Conservation (phyloP, 2,888 invertebrate genomes). For the Tuberolachnus salignus region DNA sequence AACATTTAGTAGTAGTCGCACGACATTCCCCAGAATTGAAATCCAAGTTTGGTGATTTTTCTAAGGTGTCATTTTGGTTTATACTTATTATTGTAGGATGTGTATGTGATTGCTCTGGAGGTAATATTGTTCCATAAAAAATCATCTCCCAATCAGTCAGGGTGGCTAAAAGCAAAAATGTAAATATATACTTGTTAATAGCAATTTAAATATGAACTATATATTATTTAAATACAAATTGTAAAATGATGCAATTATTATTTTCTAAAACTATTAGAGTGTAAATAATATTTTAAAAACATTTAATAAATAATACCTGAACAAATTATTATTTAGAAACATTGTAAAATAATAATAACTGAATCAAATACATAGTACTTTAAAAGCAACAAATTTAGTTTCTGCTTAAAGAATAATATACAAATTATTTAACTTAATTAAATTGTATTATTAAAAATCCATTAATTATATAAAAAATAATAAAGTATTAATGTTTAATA, state of each 20-base stretch:
- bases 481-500: too few species aligned
- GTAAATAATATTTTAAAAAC: not conserved
- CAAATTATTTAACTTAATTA: too few species aligned
- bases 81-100: conserved; percentile 1
- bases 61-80: conserved; percentile 25
- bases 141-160: conserved; percentile 81
- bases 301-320: not conserved
- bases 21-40: conserved; percentile 57
- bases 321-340: not conserved
- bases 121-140: conserved; percentile 77
- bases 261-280: not conserved
- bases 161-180: conserved; percentile 60
- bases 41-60: conserved; percentile 32
- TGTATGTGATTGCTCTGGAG: conserved; percentile 60
- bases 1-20: conserved; percentile 58
- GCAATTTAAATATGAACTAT: not conserved
- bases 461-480: too few species aligned
- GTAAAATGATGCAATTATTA: not conserved
- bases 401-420: too few species aligned
- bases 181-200: not conserved
- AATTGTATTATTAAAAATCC: too few species aligned
- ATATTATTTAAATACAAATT: not conserved
- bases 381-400: too few species aligned
- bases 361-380: too few species aligned
- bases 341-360: not conserved